Evolutionary conservation across 1,140 invertebrate genomes (phyloP).

Genomic region (Chironomus striatipennis): DNA sequence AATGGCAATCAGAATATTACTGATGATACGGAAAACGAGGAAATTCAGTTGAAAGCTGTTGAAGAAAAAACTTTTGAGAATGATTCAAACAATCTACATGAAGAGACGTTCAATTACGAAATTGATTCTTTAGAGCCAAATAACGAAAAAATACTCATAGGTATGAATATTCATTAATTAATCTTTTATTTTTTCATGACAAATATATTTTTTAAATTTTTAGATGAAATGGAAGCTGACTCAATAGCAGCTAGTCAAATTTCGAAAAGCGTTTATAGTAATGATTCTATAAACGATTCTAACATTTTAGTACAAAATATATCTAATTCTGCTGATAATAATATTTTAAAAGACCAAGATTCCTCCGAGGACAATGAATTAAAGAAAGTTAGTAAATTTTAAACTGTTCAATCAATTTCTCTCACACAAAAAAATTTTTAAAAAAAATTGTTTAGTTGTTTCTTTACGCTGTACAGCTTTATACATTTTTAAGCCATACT

Average conservation of each 20-base stretch:
- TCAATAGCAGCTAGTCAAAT: slow-evolving; percentile 2
- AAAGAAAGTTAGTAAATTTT: slow-evolving; percentile 7
- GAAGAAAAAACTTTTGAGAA: not conserved
- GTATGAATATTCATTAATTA: not conserved
- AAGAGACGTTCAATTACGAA: not conserved
- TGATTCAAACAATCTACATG: not conserved
- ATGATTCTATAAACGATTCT: not conserved
- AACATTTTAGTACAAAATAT: not conserved
- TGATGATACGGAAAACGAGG: not conserved
- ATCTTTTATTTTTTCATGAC: not conserved
- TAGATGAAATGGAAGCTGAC: not conserved
- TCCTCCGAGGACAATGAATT: not conserved
- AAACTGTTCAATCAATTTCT: not conserved
- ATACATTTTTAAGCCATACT: too few relatives aligned
- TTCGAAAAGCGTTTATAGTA: slow-evolving; percentile 12
- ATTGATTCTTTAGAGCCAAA: not conserved
- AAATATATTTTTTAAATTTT: not conserved
- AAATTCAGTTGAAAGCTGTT: not conserved
- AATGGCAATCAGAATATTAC: not conserved
- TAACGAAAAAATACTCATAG: not conserved
- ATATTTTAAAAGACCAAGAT: not conserved
- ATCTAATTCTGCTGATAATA: not conserved
- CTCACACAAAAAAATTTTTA: not conserved
- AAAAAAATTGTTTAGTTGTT: too few relatives aligned
- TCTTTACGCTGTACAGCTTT: not conserved